phyloP scores from a whole-genome alignment of 2,797 vertebrate species.

The Arctocebus calabarensis region DNA sequence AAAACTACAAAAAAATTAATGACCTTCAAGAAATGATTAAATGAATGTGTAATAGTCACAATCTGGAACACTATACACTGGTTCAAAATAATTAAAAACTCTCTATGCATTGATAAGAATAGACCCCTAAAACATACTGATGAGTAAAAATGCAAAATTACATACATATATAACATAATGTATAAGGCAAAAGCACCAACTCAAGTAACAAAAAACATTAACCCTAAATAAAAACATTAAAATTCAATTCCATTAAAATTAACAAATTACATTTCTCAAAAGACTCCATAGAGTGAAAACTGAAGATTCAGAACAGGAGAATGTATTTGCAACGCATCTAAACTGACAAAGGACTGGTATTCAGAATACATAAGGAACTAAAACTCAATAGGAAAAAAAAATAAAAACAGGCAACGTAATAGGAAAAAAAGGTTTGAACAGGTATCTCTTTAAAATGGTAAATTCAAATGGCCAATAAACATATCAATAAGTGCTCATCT shows the following conservation, averaged over 20 bases:
- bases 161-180: neutral
- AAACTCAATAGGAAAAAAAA: conserved; percentile 4
- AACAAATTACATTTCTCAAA: neutral
- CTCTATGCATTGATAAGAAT: neutral
- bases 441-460: neutral
- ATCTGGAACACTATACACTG: neutral
- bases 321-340: neutral
- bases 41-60: neutral
- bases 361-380: neutral
- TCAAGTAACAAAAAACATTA: neutral
- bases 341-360: neutral
- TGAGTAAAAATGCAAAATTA: neutral
- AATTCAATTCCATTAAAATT: neutral
- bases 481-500: neutral
- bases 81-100: neutral
- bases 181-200: neutral
- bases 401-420: neutral
- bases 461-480: neutral
- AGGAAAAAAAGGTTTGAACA: conserved; percentile 2
- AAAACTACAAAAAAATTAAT: conserved; percentile 6
- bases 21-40: conserved; percentile 19
- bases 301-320: neutral
- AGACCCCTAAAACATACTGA: neutral
- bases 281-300: neutral
- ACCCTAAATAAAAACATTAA: conserved; percentile 15